Conservation (phyloP, 2,888 invertebrate genomes). For the Heteromurus nitidus region DNA sequence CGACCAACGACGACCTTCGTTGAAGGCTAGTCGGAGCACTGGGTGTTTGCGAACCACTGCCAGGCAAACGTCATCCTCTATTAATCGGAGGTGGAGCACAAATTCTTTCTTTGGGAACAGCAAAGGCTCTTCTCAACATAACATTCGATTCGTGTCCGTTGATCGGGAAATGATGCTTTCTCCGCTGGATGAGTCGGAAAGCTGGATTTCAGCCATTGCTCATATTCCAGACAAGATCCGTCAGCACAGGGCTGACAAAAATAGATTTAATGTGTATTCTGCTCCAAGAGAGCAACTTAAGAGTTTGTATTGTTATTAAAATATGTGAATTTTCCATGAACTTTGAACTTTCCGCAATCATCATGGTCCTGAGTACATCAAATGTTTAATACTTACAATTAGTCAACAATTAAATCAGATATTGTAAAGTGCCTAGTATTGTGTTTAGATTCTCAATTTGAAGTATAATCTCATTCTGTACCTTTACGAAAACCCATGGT, state of each 20-base stretch:
- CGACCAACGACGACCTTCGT: not conserved
- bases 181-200: not conserved
- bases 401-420: not conserved
- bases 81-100: conserved; percentile 28
- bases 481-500: too few relatives aligned
- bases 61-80: not conserved
- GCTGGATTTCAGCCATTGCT: conserved; percentile 52
- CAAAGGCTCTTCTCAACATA: not conserved
- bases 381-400: not conserved
- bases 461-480: too few relatives aligned
- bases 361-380: not conserved
- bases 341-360: not conserved
- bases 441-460: too few relatives aligned
- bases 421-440: not conserved
- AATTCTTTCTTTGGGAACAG: conserved; percentile 14
- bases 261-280: conserved; percentile 62
- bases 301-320: conserved; percentile 50
- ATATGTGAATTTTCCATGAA: not conserved
- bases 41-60: not conserved
- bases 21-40: conserved; percentile 3
- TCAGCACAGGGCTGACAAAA: conserved; percentile 55
- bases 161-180: conserved; percentile 11
- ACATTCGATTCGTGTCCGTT: not conserved
- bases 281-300: conserved; percentile 57
- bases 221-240: conserved; percentile 59